Base-by-base conservation (phyloP, 2,113 vertebrate species). In the Antennarius striatus region DNA sequence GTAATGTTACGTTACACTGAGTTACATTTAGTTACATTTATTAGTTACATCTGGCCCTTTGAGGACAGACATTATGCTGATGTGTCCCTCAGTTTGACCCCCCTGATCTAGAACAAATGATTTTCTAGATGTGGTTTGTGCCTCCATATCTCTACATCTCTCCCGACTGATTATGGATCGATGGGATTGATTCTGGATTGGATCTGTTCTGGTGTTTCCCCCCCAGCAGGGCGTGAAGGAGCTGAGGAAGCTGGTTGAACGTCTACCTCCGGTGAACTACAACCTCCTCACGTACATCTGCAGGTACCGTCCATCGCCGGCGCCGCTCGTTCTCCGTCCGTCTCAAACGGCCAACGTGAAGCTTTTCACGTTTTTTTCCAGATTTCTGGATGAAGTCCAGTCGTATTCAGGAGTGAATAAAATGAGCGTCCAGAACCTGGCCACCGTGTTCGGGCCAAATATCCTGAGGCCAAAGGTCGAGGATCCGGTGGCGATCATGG, bases 331-430 rank as follows among this genome's bases (percentile, higher is more conserved):
- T 22, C 22, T 22, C 22, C 22, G 22, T 22, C 22, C 22, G 22
- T 22, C 22, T 9, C 39, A 4, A 50, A n/a, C 2, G 9, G 53
- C 7, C 49, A 39, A 55, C 6, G 9, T 3, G 51, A 0, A 32
- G 47, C 1, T 69, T 30, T 51, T 72, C 10, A 1, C 67, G 39
- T 68, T 2, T 22, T 2, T 22, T 47, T 5, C 28, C 80, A 99
- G 98, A 67, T 99, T 99, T 89, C 90, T 99, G 54, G 96, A 99
- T 92, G 98, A 99, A 92, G 98, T 99, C 30, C 98, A 99, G 78
- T 98, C 96, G 0, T 95, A 97, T 72, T 96, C 97, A 9, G 94
- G 95, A n/a, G 81, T 98, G 56, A 99, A 99, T 88, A 99, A 99
- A 92, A 99, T 99, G 96, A 98, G 96, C 1, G 95, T 96, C 22